Conservation (phyloP, 1,140 invertebrate genomes). For the Zaprionus camerounensis region DNA sequence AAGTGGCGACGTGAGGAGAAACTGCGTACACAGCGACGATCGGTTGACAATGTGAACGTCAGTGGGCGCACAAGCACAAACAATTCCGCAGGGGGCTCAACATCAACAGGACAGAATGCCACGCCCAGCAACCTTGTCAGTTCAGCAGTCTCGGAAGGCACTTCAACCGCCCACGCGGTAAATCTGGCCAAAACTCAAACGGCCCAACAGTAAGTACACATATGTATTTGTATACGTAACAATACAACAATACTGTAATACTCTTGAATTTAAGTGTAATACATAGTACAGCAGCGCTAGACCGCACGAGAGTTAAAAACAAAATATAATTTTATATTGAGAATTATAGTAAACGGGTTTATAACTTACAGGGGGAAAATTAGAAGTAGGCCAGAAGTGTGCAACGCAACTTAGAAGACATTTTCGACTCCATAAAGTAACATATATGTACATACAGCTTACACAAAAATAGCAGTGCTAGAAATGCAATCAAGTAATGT, state of each 20-base stretch:
- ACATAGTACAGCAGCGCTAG: too few relatives aligned
- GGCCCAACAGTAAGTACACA: slow-evolving; percentile 55
- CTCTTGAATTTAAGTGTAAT: too few relatives aligned
- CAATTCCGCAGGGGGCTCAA: too few relatives aligned
- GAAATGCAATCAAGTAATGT: too few relatives aligned
- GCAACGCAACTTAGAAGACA: too few relatives aligned
- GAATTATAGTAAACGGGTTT: background rate
- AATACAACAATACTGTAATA: background rate
- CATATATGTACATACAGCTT: too few relatives aligned
- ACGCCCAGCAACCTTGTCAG: slow-evolving; percentile 48
- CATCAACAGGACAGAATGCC: slow-evolving; percentile 31
- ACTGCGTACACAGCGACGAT: slow-evolving; percentile 93
- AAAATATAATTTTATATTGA: too few relatives aligned
- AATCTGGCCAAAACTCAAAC: slow-evolving; percentile 56
- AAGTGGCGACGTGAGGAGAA: slow-evolving; percentile 99
- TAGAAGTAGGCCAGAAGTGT: too few relatives aligned
- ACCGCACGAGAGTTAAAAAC: too few relatives aligned
- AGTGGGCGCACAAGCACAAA: slow-evolving; percentile 56
- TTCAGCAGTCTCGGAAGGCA: slow-evolving; percentile 43
- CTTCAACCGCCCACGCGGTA: slow-evolving; percentile 30
- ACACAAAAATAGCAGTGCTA: too few relatives aligned
- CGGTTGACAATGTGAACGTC: slow-evolving; percentile 84
- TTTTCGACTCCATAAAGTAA: too few relatives aligned
- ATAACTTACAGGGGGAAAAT: background rate
- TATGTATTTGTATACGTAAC: too few relatives aligned